These are phyloP conservation scores for Hemitrygon akajei DNA, from an alignment of 2,797 vertebrate species.

Conservation along the genomic window DNA sequence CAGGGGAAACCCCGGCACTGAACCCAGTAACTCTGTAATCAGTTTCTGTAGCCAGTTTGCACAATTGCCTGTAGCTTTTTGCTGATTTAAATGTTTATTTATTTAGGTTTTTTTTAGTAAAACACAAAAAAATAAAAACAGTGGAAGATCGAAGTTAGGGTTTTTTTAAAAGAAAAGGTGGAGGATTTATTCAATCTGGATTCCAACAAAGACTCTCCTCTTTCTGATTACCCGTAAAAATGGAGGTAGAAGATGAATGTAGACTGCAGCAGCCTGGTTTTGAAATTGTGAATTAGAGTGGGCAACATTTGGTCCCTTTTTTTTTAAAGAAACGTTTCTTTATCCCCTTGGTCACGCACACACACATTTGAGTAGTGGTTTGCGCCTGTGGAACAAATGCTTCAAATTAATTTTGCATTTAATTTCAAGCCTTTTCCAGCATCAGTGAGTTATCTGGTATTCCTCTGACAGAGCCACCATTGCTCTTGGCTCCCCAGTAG, in stretches of 20 bases:
- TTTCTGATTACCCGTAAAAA: neutral
- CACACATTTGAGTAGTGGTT: neutral
- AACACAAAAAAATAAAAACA: conserved; percentile 1
- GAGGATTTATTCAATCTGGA: neutral
- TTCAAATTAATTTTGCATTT: neutral
- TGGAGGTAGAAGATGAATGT: neutral
- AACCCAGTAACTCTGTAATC: conserved; percentile 60
- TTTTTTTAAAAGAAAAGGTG: neutral
- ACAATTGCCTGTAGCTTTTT: conserved; percentile 63
- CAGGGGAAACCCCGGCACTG: conserved; percentile 48
- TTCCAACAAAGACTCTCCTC: too few relatives aligned
- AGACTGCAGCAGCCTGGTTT: neutral
- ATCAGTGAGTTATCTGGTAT: neutral
- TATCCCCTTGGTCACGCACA: neutral
- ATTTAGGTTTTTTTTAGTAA: conserved; percentile 32
- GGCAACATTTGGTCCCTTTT: neutral
- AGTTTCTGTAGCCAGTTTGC: conserved; percentile 68
- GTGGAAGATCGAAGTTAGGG: conserved; percentile 19
- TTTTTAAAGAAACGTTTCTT: neutral
- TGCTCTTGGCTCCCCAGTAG: neutral
- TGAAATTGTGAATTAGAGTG: neutral
- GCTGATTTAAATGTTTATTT: conserved; percentile 44
- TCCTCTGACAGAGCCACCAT: neutral
- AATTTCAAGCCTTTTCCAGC: neutral
- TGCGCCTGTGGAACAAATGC: neutral